Percentiles rank a stretch among this genome's conserved stretches.
phyloP scores from a whole-genome alignment of 2,797 vertebrate species.

The Leuciscus waleckii region DNA sequence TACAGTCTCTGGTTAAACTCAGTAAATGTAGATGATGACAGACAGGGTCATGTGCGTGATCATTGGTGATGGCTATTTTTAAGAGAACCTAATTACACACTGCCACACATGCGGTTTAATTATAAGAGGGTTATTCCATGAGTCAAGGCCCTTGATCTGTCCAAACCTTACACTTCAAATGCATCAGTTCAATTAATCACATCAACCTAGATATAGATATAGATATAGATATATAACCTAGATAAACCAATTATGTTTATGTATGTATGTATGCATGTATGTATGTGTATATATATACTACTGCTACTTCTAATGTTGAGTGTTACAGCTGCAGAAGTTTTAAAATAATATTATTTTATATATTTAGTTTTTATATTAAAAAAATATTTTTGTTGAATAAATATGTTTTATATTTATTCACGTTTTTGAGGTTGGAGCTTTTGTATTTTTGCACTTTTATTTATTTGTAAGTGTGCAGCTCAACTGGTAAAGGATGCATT shows the following conservation, averaged over 20 bases:
- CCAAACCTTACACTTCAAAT: neutral
- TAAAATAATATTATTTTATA: no score
- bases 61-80: slow-evolving; percentile 10
- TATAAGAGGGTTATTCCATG: slow-evolving; percentile 15
- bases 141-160: slow-evolving; percentile 30
- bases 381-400: no score
- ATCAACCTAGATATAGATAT: neutral
- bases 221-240: neutral
- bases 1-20: neutral
- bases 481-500: neutral
- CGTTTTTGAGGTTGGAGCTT: neutral
- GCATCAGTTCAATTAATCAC: neutral
- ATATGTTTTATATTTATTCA: neutral
- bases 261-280: neutral
- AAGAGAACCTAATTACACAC: slow-evolving; percentile 23
- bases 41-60: slow-evolving; percentile 5
- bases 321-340: no score
- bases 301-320: no score
- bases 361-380: no score
- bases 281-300: neutral
- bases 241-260: neutral
- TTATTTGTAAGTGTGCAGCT: neutral
- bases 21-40: neutral
- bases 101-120: slow-evolving; percentile 18
- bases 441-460: neutral